Evolutionary conservation across 2,113 vertebrate species (phyloP).

Genomic region (Eublepharis macularius): DNA sequence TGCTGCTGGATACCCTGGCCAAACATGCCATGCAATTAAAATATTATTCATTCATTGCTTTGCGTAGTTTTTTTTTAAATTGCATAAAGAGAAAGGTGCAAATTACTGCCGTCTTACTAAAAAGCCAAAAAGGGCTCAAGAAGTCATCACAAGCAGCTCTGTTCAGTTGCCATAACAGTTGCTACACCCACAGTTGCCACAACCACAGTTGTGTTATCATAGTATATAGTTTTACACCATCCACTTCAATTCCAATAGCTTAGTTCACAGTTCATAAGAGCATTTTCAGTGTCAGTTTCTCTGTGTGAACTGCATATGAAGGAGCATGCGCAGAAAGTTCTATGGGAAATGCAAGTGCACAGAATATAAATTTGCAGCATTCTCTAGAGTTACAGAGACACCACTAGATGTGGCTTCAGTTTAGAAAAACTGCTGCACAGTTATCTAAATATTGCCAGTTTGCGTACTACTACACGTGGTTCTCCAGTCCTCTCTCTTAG

Average conservation of each 20-base stretch:
- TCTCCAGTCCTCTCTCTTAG: not conserved
- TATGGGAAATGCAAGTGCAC: not conserved
- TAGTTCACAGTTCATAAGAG: not conserved
- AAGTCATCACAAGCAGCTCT: not conserved
- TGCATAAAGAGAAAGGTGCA: not conserved
- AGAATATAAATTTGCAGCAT: too few species aligned
- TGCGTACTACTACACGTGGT: not conserved
- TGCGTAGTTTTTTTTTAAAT: not conserved
- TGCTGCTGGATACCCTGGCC: constrained; percentile 10
- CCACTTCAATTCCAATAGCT: not conserved
- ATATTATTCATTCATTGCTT: not conserved
- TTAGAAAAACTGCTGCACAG: too few species aligned
- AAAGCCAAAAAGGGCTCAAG: not conserved
- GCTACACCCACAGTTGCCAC: too few species aligned
- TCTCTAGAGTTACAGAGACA: too few species aligned
- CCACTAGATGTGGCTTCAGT: too few species aligned
- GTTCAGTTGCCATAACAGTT: not conserved
- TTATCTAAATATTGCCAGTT: too few species aligned
- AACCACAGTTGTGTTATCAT: not conserved
- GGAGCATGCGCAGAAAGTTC: not conserved
- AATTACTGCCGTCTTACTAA: not conserved
- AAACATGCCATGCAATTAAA: not conserved
- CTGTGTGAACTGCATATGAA: not conserved
- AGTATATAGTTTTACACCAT: not conserved
- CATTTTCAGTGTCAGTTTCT: not conserved